These are phyloP conservation scores for Rhinella marina DNA, from an alignment of 2,797 vertebrate genomes.

Conservation along the genomic window DNA sequence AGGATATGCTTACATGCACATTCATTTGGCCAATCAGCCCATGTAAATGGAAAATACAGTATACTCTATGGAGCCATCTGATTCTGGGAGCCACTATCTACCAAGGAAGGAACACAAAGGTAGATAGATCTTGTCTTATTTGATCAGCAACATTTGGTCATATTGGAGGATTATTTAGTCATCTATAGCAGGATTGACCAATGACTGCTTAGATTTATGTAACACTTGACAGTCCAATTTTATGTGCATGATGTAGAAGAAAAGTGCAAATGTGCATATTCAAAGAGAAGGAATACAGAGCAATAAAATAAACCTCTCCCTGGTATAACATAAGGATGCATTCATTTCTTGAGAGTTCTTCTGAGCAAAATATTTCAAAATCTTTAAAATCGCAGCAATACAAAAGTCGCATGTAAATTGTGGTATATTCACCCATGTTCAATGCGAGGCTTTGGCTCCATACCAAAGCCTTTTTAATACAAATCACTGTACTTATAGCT, in stretches of 20 bases:
- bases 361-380: too few species aligned
- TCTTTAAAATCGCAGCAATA: too few species aligned
- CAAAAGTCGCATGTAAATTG: too few species aligned
- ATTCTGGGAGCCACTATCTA: not conserved
- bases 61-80: not conserved
- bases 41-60: not conserved
- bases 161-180: not conserved
- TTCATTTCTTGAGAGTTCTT: too few species aligned
- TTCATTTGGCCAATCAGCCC: too few species aligned
- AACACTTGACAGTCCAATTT: not conserved
- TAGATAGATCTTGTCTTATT: not conserved
- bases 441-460: too few species aligned
- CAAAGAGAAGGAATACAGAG: not conserved
- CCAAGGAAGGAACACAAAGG: not conserved
- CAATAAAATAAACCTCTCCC: not conserved
- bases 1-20: too few species aligned
- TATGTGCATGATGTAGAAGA: conserved; percentile 9
- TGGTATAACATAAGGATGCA: too few species aligned
- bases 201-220: not conserved
- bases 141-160: not conserved
- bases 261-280: not conserved
- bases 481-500: not conserved
- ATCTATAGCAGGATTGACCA: not conserved
- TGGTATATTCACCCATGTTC: too few species aligned
- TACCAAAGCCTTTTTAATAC: too few species aligned